A percentile compares a stretch with the other conserved stretches of the same genome.
phyloP scores from a whole-genome alignment of 2,888 invertebrate species.

The Slavum lentiscoides region DNA sequence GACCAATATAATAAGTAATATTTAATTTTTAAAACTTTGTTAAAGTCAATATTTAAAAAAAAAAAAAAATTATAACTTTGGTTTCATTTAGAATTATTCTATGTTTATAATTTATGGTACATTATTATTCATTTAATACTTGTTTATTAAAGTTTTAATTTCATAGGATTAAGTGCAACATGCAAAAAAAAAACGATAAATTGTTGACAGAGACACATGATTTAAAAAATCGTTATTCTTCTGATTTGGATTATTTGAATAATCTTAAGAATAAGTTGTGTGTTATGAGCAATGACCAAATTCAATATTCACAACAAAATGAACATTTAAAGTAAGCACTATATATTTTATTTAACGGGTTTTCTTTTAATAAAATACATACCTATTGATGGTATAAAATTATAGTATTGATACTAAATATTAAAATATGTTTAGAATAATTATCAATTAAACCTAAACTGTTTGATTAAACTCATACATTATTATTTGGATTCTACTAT shows the following conservation, averaged over 20 bases:
- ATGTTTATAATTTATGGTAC: neutral
- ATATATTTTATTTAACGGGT: neutral
- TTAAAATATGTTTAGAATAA: no score
- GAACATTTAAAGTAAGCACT: neutral
- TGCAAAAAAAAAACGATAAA: neutral
- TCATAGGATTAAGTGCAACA: neutral
- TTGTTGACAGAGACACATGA: neutral
- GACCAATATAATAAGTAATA: neutral
- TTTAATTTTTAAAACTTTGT: neutral
- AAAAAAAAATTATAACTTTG: neutral
- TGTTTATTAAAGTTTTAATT: neutral
- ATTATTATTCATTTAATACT: neutral
- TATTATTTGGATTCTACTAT: no score
- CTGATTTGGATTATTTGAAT: neutral
- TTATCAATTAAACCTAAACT: no score
- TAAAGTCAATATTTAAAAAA: neutral
- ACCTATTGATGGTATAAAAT: no score
- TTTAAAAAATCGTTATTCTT: neutral
- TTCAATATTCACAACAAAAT: neutral
- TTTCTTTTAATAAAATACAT: neutral
- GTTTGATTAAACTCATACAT: no score
- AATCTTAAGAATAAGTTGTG: neutral
- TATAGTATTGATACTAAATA: no score
- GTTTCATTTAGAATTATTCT: neutral
- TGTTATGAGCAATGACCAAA: neutral